Conservation (phyloP, 2,888 invertebrate genomes). For the Tigriopus californicus region DNA sequence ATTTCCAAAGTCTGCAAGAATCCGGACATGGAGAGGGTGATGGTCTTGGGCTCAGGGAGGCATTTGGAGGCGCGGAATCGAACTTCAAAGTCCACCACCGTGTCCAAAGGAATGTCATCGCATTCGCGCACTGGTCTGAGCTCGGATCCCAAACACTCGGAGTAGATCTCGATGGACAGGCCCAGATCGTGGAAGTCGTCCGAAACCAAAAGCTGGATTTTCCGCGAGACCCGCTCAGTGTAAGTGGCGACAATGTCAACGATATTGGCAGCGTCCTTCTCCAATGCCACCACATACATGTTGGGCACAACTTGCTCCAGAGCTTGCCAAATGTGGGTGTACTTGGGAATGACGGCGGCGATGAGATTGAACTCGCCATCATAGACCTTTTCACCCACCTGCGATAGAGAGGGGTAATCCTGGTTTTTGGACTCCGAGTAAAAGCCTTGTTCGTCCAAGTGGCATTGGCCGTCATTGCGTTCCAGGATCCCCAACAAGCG, state of each 20-base stretch:
- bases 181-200: neutral
- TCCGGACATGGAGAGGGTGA: neutral
- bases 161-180: neutral
- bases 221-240: neutral
- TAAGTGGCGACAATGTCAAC: neutral
- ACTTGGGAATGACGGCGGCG: neutral
- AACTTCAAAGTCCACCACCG: neutral
- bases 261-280: constrained; percentile 12
- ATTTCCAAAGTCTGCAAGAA: neutral
- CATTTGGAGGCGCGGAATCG: neutral
- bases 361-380: neutral
- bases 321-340: neutral
- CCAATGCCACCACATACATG: constrained; percentile 1
- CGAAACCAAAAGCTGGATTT: neutral
- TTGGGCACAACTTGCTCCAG: neutral
- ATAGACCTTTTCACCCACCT: neutral
- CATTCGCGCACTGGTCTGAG: neutral
- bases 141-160: neutral
- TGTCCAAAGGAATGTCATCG: neutral
- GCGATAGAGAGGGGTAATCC: constrained; percentile 13
- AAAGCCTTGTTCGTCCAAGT: neutral
- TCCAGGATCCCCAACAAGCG: constrained; percentile 6
- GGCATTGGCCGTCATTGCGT: constrained; percentile 12
- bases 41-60: neutral
- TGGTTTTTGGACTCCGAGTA: neutral